Evolutionary conservation across 35 echinoderm and acorn worm genomes (phyloP), one percentile per base, ranked within the genome.

Genomic region (Anneissia japonica): DNA sequence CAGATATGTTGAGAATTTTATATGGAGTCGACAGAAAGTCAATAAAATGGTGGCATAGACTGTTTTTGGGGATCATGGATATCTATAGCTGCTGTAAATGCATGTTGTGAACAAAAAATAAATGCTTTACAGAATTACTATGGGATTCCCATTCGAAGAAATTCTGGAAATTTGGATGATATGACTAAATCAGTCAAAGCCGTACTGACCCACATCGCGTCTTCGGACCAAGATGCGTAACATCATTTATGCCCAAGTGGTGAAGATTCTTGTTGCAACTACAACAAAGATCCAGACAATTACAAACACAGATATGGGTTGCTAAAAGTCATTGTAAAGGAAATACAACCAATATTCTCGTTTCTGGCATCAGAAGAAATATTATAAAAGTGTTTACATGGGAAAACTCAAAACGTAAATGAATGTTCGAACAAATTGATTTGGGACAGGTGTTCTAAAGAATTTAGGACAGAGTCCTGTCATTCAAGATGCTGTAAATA

Each of bases 11-110:
- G 41, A 77, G 76, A 46, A 21, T 76, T 21, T 19, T 87, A 2
- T 81, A 80, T 4, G 36, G 33, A 39, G 45, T 87, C 4, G 80
- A 87, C 38, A 55, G 75, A 56, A 87, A 87, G 85, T 87, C 85
- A 56, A 76, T 87, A 17, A 87, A 87, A 76, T 80, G 76, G 76
- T 87, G 85, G 76, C 85, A 87, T 0, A 14, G 77, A 29, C 1
- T 88, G 9, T 88, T 80, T 46, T 43, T 12, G 76, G 84, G 84
- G 55, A 17, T 74, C 0, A 37, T 85, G 56, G 81, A 83, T 14
- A 85, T 85, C n/a, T n/a, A n/a, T n/a, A n/a, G n/a, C n/a, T n/a
- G n/a, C n/a, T n/a, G n/a, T n/a, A n/a, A n/a, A n/a, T n/a, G n/a
- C n/a, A n/a, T n/a, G n/a, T n/a, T n/a, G n/a, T n/a, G n/a, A n/a